Base-by-base conservation (phyloP, 2,797 vertebrate species). In the Danio choprae region DNA sequence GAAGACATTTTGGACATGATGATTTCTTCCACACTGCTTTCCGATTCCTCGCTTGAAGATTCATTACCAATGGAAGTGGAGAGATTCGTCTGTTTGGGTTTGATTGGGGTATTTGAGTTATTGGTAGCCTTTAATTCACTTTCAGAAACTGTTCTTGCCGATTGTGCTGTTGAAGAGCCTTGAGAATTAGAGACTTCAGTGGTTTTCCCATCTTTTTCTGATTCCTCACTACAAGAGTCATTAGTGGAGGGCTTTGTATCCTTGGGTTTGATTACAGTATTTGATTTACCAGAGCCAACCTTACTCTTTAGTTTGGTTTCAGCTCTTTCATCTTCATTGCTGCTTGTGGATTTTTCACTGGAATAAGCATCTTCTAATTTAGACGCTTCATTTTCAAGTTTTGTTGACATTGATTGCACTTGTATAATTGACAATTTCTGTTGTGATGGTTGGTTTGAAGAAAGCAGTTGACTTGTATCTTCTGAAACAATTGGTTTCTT, bases 171-270 rank as follows among this genome's bases (percentile, higher is more conserved):
- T 18, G 29, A 46, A 4, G 56, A 16, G 2, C 10, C 5, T 58
- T 72, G 43, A 29, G 40, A 58, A 15, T 13, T 16, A 2, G 8
- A 41, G 15, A 51, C 46, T 44, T 20, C 3, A 44, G 40, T 13
- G 22, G 38, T 16, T 69, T 79, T 60, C 11, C 82, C 73, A 59
- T 43, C 73, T 12, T 69, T 72, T 68, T 83, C 74, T 12, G 62
- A 79, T 43, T 85, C 81, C 73, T 81, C 58, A 36, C 40, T 70
- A 9, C 85, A 84, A 46, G 79, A 88, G 9, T 29, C 40, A 16
- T 13, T 40, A 7, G 12, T 62, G 11, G 59, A 62, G 7, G 29
- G 16, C 9, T 38, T 40, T 11, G 60, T 40, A 4, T 63, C 10
- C 2, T 41, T 63, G 16, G 60, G 15, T 40, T 62, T 62, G 7